Evolutionary conservation across 1,140 invertebrate genomes (phyloP).

Genomic region (Dreissena polymorpha): DNA sequence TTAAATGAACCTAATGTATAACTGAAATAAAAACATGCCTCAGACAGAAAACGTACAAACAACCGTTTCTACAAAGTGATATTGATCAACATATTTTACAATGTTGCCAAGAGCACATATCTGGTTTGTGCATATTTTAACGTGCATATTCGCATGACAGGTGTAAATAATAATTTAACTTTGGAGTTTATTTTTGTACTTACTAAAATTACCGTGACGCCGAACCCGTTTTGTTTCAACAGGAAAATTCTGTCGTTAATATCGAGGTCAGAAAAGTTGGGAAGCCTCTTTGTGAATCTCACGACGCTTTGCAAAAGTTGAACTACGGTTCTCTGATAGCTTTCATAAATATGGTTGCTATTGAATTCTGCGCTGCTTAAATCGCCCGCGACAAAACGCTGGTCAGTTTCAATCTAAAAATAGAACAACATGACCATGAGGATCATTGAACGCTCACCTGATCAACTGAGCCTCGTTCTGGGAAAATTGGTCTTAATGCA

Average conservation of each 20-base stretch:
- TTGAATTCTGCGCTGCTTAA: slow-evolving; percentile 56
- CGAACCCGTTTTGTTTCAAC: slow-evolving; percentile 84
- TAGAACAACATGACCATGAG: not conserved
- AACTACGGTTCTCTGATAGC: slow-evolving; percentile 65
- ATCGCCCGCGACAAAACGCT: slow-evolving; percentile 28
- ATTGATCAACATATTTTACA: not conserved
- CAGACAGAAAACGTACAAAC: no score
- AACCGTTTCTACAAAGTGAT: no score
- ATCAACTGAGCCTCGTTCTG: no score
- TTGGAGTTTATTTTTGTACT: slow-evolving; percentile 50
- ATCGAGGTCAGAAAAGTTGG: slow-evolving; percentile 92
- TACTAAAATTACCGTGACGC: slow-evolving; percentile 65
- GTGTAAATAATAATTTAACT: no score
- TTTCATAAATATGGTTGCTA: slow-evolving; percentile 58
- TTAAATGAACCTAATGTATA: no score
- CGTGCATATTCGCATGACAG: no score
- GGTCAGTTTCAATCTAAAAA: slow-evolving; percentile 35
- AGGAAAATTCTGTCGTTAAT: slow-evolving; percentile 98
- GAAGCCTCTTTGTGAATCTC: slow-evolving; percentile 97
- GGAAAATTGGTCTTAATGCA: no score
- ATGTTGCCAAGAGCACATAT: no score
- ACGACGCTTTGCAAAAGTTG: slow-evolving; percentile 81
- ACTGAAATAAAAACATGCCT: no score
- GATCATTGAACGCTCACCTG: no score
- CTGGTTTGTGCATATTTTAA: no score